These are phyloP conservation scores for Holotrichia oblita DNA, from an alignment of 1,140 invertebrate genomes.

Conservation along the genomic window DNA sequence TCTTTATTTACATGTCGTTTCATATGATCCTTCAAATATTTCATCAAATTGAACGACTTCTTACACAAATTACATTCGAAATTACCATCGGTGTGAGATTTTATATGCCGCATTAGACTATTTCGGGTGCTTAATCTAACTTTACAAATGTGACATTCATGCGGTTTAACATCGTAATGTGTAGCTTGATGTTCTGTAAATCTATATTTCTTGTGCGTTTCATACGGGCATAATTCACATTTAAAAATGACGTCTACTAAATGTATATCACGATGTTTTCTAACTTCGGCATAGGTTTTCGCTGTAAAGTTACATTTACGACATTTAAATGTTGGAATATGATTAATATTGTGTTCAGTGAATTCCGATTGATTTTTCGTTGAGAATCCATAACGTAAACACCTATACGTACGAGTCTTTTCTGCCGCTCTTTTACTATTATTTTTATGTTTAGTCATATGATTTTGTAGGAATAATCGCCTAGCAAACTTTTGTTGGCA, in stretches of 20 bases:
- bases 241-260: neutral
- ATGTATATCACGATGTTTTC: constrained; percentile 10
- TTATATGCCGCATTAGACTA: constrained; percentile 4
- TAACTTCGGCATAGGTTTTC: neutral
- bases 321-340: neutral
- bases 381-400: neutral
- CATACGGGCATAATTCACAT: constrained; percentile 19
- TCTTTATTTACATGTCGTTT: constrained; percentile 12
- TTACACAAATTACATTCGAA: constrained; percentile 25
- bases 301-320: constrained; percentile 4
- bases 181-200: constrained; percentile 12
- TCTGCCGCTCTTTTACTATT: neutral
- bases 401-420: neutral
- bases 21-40: constrained; percentile 27
- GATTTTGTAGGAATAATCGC: constrained; percentile 2
- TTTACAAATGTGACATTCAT: constrained; percentile 16
- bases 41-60: constrained; percentile 2
- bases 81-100: neutral
- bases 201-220: constrained; percentile 1
- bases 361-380: neutral
- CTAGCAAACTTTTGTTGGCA: neutral
- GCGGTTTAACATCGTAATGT: constrained; percentile 21
- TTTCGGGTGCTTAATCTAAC: neutral
- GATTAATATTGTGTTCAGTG: neutral
- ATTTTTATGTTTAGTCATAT: neutral